Evolutionary conservation across 1,140 invertebrate species (phyloP).

Genomic region (Lineus longissimus): DNA sequence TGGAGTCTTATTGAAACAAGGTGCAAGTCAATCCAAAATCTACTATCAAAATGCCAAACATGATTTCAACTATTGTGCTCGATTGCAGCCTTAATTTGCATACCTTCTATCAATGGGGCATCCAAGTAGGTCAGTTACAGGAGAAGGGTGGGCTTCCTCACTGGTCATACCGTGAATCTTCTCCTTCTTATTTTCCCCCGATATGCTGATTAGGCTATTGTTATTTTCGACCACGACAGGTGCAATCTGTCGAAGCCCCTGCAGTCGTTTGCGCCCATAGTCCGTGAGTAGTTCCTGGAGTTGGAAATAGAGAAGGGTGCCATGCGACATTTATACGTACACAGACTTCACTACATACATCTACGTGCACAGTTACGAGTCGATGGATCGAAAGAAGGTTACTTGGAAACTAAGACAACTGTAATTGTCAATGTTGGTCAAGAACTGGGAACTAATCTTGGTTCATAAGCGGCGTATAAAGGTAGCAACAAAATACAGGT

Average conservation of each 20-base stretch:
- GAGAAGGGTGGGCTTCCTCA: conserved; percentile 5
- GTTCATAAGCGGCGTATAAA: too few relatives aligned
- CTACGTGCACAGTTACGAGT: too few relatives aligned
- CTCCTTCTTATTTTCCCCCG: background rate
- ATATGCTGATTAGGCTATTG: background rate
- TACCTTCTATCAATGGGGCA: background rate
- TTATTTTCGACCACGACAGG: background rate
- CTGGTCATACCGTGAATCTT: background rate
- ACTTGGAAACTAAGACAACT: too few relatives aligned
- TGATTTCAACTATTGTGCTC: too few relatives aligned
- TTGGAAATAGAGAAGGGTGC: background rate
- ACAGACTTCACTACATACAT: background rate
- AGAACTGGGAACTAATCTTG: too few relatives aligned
- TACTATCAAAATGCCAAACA: too few relatives aligned
- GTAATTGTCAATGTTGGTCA: too few relatives aligned
- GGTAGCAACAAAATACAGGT: too few relatives aligned
- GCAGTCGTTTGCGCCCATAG: background rate
- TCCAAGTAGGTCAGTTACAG: conserved; percentile 1
- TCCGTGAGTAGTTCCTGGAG: conserved; percentile 1
- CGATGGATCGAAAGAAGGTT: too few relatives aligned
- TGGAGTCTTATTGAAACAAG: too few relatives aligned
- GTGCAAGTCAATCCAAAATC: too few relatives aligned
- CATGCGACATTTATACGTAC: background rate
- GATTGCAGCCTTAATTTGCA: too few relatives aligned
- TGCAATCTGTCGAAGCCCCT: conserved; percentile 1